These are phyloP conservation scores for Megalops cyprinoides DNA, from an alignment of 2,797 vertebrate genomes.

Conservation along the genomic window DNA sequence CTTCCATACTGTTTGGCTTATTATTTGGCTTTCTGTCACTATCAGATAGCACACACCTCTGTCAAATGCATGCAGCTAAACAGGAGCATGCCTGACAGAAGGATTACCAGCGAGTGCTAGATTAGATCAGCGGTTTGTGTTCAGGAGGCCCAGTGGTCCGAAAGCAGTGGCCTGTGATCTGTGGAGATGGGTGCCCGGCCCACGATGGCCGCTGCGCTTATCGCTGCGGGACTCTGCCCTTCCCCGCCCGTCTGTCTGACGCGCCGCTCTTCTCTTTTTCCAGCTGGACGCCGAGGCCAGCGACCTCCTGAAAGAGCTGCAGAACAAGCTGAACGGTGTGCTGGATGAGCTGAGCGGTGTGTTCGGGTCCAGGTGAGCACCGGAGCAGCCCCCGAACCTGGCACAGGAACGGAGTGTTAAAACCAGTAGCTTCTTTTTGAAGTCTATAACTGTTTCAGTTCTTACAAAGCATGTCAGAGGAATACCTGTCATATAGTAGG, in stretches of 20 bases:
- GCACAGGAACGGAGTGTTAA: background rate
- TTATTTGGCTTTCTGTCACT: background rate
- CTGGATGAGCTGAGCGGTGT: constrained; percentile 90
- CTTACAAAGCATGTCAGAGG: no score
- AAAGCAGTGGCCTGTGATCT: background rate
- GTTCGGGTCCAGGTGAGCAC: constrained; percentile 87
- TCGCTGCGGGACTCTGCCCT: background rate
- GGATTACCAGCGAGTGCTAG: background rate
- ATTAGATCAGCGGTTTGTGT: constrained; percentile 24
- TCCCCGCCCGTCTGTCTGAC: constrained; percentile 51
- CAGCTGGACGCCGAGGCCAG: constrained; percentile 96
- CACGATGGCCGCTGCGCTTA: background rate
- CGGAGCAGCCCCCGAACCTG: background rate
- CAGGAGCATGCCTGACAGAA: constrained; percentile 16
- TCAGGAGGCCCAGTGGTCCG: background rate
- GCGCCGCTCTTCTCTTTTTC: constrained; percentile 45
- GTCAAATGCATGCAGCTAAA: background rate
- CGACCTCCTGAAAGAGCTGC: constrained; percentile 89
- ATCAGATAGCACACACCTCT: background rate
- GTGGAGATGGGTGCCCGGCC: background rate
- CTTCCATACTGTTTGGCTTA: background rate
- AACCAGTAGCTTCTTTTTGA: no score
- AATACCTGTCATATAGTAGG: background rate
- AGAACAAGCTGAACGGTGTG: constrained; percentile 88
- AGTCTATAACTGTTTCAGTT: no score